Evolutionary conservation across 2,888 invertebrate species (phyloP), one percentile per base, ranked within the genome.

Genomic region (Kuschelorhynchus macadamiae): DNA sequence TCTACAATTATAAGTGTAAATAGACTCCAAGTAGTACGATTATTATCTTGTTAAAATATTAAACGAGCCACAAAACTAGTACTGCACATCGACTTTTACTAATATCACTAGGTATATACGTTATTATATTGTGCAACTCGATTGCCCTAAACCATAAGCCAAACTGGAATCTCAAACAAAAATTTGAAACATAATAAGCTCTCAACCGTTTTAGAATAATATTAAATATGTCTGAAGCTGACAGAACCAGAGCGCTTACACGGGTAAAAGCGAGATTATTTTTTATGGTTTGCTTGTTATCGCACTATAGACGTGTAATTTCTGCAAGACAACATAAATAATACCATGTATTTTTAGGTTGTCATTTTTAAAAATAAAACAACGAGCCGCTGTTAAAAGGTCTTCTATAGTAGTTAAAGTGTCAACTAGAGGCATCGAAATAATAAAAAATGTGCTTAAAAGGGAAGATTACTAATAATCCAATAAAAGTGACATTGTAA

Each of bases 131-230:
- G 46, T 50, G 61, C 41, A 61, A 50, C 14, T 7, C 17, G 18
- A 41, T 52, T 44, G 62, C 62, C 62, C 62, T 52, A 62, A 62
- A 62, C 62, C 46, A 62, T 61, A 44, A 20, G 25, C 41, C 39
- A 47, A 46, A 59, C 33, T 17, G 18, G 50, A 52, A 17, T 42
- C 41, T n/a, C 12, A 41, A 30, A 18, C 18, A 42, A 57, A 57
- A 59, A 59, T 46, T 7, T 1, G 12, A 14, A 5, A 56, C 16
- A 44, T 18, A 30, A 44, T 42, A 44, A 32, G 56, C 56, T 56
- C 18, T 44, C 36, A 44, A 39, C 50, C 30, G 49, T 50, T 52
- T 42, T 61, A 44, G 32, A 52, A 30, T 61, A 50, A 60, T 61
- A 61, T 44, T 61, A 44, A 60, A 57, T 57, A 20, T 44, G 47